Evolutionary conservation across 2,888 invertebrate species (phyloP).

Genomic region (Cataglyphis cursor): DNA sequence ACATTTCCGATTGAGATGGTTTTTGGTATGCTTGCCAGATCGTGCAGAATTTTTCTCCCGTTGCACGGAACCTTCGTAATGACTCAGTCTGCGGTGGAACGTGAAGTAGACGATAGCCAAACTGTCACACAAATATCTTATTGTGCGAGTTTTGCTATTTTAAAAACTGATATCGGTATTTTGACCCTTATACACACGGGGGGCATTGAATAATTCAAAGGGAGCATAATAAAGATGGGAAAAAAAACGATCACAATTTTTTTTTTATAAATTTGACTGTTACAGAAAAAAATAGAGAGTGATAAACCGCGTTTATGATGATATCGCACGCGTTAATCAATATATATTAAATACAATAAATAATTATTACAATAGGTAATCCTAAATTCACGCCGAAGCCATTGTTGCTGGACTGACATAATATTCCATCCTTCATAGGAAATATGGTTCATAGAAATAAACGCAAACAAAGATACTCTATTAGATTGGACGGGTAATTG

Average conservation of each 20-base stretch:
- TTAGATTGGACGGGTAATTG: neutral
- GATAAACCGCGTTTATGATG: neutral
- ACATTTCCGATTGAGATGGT: conserved; percentile 55
- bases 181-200: neutral
- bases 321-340: neutral
- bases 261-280: neutral
- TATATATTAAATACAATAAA: neutral
- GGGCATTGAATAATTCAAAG: neutral
- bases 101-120: conserved; percentile 8
- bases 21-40: conserved; percentile 49
- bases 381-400: neutral
- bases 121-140: conserved; percentile 17
- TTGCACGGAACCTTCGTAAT: neutral
- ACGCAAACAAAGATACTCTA: neutral
- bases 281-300: neutral
- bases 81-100: conserved; percentile 7
- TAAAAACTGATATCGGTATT: neutral
- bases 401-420: neutral
- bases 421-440: neutral
- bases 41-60: conserved; percentile 25
- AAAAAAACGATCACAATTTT: neutral
- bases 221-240: neutral
- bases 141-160: conserved; percentile 16
- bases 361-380: neutral
- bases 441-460: neutral